Conservation (phyloP, 2,797 vertebrate genomes). For the Pangasius djambal region DNA sequence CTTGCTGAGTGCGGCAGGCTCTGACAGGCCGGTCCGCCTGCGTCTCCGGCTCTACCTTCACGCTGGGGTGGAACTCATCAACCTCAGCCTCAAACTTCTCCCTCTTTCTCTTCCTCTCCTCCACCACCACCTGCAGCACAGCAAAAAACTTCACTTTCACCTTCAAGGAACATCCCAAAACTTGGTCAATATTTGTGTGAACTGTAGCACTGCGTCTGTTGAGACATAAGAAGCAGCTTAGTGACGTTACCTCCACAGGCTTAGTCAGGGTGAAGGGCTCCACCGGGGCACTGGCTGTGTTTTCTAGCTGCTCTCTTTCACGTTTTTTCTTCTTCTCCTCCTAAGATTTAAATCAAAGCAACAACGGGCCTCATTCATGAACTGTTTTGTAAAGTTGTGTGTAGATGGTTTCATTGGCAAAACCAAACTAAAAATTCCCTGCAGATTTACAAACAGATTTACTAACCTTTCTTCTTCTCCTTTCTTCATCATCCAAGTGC, state of each 20-base stretch:
- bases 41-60: conserved; percentile 75
- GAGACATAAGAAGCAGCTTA: not conserved
- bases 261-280: conserved; percentile 77
- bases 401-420: not conserved
- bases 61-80: conserved; percentile 78
- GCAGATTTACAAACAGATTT: not conserved
- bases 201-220: not conserved
- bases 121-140: conserved; percentile 34
- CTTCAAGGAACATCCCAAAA: not conserved
- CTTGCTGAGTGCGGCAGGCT: conserved; percentile 91
- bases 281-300: conserved; percentile 77
- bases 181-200: not conserved
- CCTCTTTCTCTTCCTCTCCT: conserved; percentile 91
- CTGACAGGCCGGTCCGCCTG: conserved; percentile 88
- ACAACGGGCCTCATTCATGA: not conserved
- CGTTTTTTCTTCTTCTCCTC: conserved; percentile 96
- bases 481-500: conserved; percentile 89
- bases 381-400: too few relatives aligned
- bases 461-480: conserved; percentile 89
- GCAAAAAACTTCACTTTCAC: not conserved
- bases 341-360: conserved; percentile 65
- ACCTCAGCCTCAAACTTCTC: conserved; percentile 85
- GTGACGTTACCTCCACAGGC: conserved; percentile 71
- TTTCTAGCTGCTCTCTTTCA: conserved; percentile 90
- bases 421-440: not conserved